A percentile compares a stretch with the other conserved stretches of the same genome.
Conservation (phyloP, 2,797 vertebrate species). For the Acanthurus leucopareius region DNA sequence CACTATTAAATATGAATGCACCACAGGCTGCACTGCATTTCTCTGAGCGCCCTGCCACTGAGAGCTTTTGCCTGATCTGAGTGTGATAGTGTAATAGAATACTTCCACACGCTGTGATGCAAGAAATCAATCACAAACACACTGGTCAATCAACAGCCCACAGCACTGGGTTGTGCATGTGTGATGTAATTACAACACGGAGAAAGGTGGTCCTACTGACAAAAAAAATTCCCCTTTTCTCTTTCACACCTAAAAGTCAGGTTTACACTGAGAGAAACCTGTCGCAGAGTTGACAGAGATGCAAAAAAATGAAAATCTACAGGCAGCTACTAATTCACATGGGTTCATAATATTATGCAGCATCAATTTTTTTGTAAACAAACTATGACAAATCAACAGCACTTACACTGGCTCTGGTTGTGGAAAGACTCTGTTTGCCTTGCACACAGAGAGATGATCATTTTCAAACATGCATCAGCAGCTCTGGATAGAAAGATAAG, state of each 20-base stretch:
- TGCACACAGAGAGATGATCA: neutral
- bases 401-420: constrained; percentile 11
- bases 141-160: constrained; percentile 63
- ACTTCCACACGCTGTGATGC: constrained; percentile 68
- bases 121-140: constrained; percentile 70
- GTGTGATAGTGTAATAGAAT: constrained; percentile 63
- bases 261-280: neutral
- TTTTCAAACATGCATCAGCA: neutral
- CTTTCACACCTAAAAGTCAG: neutral
- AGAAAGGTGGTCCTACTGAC: neutral
- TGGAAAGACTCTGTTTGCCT: no score
- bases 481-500: neutral
- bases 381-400: neutral
- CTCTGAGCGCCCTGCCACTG: constrained; percentile 47
- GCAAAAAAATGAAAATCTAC: neutral
- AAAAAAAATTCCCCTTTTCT: neutral
- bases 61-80: constrained; percentile 56
- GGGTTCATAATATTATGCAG: neutral
- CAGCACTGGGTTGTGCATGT: constrained; percentile 55
- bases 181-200: constrained; percentile 52
- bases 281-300: neutral
- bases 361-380: neutral
- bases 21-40: constrained; percentile 56
- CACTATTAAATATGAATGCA: constrained; percentile 81
- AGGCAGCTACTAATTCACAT: neutral